These are phyloP conservation scores for Drosophila eohydei DNA, from an alignment of 2,888 invertebrate species.

Conservation along the genomic window DNA sequence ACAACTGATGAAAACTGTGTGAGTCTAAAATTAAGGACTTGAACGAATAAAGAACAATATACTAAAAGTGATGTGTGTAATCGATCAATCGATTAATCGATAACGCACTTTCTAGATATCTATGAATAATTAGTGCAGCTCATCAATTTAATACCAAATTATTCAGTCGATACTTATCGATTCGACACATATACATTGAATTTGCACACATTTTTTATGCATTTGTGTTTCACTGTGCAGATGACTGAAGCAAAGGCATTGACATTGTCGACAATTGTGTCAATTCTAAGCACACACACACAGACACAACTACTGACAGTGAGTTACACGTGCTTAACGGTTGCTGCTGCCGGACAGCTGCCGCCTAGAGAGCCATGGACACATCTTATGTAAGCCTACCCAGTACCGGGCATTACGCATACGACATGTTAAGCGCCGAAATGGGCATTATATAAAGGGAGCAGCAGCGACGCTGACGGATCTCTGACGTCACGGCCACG, in stretches of 20 bases:
- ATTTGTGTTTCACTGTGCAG: conserved; percentile 36
- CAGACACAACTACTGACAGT: neutral
- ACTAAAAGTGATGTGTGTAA: neutral
- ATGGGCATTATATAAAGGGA: conserved; percentile 41
- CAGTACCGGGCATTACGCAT: conserved; percentile 55
- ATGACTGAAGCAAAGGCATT: conserved; percentile 65
- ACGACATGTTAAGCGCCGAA: conserved; percentile 45
- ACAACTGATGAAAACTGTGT: neutral
- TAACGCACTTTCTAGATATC: neutral
- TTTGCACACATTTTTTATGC: neutral
- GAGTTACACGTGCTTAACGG: conserved; percentile 44
- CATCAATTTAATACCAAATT: no score
- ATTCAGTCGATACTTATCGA: neutral
- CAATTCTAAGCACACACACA: conserved; percentile 46
- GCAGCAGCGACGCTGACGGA: conserved; percentile 22
- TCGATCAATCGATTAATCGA: neutral
- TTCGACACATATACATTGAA: neutral
- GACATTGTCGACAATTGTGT: conserved; percentile 77
- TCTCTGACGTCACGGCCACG: conserved; percentile 45
- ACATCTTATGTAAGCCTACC: conserved; percentile 53
- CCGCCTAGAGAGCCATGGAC: conserved; percentile 37
- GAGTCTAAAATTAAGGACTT: neutral
- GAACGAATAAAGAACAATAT: neutral
- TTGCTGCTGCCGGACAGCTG: conserved; percentile 34
- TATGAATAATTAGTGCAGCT: neutral